Percentiles rank a stretch among this genome's conserved stretches.
phyloP scores from a whole-genome alignment of 2,888 invertebrate genomes.

The Nudaria mundana region DNA sequence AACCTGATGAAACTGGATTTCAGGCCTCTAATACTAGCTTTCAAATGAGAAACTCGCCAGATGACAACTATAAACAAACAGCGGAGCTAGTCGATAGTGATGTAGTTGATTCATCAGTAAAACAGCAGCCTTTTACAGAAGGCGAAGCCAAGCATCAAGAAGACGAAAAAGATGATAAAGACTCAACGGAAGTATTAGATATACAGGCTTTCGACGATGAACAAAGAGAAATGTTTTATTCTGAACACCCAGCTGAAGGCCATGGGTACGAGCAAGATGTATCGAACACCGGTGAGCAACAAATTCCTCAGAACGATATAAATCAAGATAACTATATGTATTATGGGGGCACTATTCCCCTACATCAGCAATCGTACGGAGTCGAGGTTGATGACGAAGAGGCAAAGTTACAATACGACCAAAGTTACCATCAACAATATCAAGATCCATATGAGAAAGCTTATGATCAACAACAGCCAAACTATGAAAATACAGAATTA shows the following conservation, averaged over 20 bases:
- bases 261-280: constrained; percentile 33
- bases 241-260: constrained; percentile 40
- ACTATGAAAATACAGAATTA: constrained; percentile 6
- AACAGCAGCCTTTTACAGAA: constrained; percentile 8
- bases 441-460: constrained; percentile 23
- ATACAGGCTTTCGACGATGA: constrained; percentile 55
- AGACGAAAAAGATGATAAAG: not conserved
- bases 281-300: constrained; percentile 30
- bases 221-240: constrained; percentile 56
- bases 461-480: constrained; percentile 23
- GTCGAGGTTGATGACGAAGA: constrained; percentile 53
- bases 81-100: constrained; percentile 3
- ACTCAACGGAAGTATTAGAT: constrained; percentile 24
- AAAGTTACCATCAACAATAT: constrained; percentile 60
- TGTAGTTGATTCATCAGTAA: constrained; percentile 4
- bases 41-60: constrained; percentile 28
- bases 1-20: constrained; percentile 26
- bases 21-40: constrained; percentile 29
- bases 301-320: constrained; percentile 30
- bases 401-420: constrained; percentile 53
- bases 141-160: constrained; percentile 4
- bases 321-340: constrained; percentile 46
- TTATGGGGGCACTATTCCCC: constrained; percentile 37
- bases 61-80: constrained; percentile 30
- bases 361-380: constrained; percentile 33